Evolutionary conservation across 2,113 vertebrate species (phyloP).

Genomic region (Anolis sagrei): DNA sequence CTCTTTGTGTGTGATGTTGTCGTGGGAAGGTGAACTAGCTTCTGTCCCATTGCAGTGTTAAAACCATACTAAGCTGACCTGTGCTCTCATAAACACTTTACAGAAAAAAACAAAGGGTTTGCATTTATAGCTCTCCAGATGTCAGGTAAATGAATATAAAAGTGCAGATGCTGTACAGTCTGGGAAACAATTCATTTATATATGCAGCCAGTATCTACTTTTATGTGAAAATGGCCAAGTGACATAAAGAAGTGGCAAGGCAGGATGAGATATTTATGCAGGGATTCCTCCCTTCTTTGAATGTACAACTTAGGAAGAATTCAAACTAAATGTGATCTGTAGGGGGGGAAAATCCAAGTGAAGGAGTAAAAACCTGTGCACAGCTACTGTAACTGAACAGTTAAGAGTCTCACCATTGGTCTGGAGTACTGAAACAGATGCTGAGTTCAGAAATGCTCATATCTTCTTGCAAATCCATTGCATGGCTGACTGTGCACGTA

Average conservation of each 20-base stretch:
- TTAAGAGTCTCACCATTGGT: conserved; percentile 40
- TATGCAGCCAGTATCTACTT: conserved; percentile 69
- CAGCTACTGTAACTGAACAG: conserved; percentile 37
- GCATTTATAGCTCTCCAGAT: conserved; percentile 74
- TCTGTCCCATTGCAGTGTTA: background rate
- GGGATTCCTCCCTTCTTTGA: background rate
- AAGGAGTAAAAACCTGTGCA: conserved; percentile 4
- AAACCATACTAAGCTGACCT: conserved; percentile 35
- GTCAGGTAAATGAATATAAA: conserved; percentile 66
- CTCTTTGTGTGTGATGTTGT: no score
- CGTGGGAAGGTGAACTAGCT: background rate
- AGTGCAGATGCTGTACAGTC: conserved; percentile 68
- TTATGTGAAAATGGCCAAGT: conserved; percentile 53
- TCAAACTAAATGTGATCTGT: background rate
- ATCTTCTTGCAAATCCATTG: conserved; percentile 68
- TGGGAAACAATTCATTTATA: conserved; percentile 56
- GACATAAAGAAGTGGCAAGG: conserved; percentile 19
- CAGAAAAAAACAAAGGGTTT: conserved; percentile 52
- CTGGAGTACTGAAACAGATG: conserved; percentile 51
- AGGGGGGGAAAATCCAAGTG: conserved; percentile 6
- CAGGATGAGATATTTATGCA: conserved; percentile 34
- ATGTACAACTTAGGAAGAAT: conserved; percentile 19
- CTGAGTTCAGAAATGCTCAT: conserved; percentile 52
- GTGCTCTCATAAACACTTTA: conserved; percentile 35
- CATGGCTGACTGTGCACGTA: conserved; percentile 38